Conservation (phyloP, 2,113 vertebrate genomes). For the Pterocles gutturalis region DNA sequence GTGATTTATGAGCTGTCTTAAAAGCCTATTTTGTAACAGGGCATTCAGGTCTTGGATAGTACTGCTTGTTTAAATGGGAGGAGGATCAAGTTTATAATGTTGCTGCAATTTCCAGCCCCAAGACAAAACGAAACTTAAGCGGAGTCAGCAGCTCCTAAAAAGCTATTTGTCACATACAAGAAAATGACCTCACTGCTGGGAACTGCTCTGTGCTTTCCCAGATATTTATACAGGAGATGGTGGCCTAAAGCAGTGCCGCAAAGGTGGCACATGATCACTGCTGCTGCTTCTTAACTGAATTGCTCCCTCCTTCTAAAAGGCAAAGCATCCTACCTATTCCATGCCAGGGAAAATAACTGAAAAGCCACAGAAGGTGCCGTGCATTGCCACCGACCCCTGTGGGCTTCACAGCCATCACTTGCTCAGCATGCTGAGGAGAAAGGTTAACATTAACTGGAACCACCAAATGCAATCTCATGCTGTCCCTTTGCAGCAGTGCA, state of each 20-base stretch:
- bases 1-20: not conserved
- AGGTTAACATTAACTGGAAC: not conserved
- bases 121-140: constrained; percentile 41
- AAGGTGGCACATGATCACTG: not conserved
- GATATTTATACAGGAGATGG: constrained; percentile 15
- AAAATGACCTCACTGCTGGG: constrained; percentile 39
- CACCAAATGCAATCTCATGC: not conserved
- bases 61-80: not conserved
- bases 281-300: not conserved
- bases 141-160: constrained; percentile 59
- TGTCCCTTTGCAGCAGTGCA: rapidly evolving
- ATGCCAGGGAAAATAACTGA: not conserved
- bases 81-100: not conserved
- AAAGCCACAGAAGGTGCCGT: not conserved
- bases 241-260: not conserved
- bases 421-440: not conserved
- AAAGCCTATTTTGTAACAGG: not conserved
- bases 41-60: not conserved
- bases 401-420: not conserved
- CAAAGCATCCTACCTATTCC: not conserved
- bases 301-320: not conserved
- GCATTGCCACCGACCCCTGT: not conserved
- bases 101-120: not conserved
- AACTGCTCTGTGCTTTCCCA: not conserved
- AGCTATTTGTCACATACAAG: constrained; percentile 44